phyloP scores from a whole-genome alignment of 2,797 vertebrate genomes.

The Strix occidentalis region DNA sequence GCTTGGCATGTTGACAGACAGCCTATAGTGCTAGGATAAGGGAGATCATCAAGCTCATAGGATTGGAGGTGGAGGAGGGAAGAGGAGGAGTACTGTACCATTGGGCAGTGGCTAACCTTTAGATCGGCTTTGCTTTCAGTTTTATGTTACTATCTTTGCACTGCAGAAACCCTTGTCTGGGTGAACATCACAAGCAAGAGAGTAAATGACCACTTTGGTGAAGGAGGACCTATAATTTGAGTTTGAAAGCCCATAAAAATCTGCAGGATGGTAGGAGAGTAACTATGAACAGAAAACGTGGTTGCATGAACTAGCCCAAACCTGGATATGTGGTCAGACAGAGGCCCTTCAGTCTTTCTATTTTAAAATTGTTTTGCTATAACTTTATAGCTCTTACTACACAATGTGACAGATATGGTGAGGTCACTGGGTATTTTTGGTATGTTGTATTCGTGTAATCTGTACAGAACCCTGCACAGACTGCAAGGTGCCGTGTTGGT shows the following conservation, averaged over 20 bases:
- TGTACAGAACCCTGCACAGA: not conserved
- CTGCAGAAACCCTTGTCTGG: not conserved
- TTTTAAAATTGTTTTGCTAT: conserved; percentile 9
- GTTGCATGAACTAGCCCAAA: not conserved
- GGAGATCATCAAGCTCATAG: not conserved
- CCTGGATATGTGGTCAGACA: not conserved
- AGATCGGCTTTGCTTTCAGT: not conserved
- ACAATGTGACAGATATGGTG: not conserved
- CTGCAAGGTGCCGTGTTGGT: not conserved
- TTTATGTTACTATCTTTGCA: not conserved
- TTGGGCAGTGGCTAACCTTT: not conserved
- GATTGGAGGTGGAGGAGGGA: not conserved
- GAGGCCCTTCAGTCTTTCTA: not conserved
- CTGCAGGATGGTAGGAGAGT: not conserved
- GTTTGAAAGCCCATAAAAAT: not conserved
- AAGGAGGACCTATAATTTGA: not conserved
- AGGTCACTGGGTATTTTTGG: not conserved
- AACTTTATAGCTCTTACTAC: not conserved
- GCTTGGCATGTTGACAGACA: not conserved
- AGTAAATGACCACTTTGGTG: not conserved
- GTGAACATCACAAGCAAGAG: not conserved
- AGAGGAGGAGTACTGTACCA: not conserved
- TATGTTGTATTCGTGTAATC: not conserved
- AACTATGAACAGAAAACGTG: not conserved
- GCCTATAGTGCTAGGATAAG: not conserved